Evolutionary conservation across 2,888 invertebrate species (phyloP), one percentile per base, ranked within the genome.

Genomic region (Morpho achilles): DNA sequence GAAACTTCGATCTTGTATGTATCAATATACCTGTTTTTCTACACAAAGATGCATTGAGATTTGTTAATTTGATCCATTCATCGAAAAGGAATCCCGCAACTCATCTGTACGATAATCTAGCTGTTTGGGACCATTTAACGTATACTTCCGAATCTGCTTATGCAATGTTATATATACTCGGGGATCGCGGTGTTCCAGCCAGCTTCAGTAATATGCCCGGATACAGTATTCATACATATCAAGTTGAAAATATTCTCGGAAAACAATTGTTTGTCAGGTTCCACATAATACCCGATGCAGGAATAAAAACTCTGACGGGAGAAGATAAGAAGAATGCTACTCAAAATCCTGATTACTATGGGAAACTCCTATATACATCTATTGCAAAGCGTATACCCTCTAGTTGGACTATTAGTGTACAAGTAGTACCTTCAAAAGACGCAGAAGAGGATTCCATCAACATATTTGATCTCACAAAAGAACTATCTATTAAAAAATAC

Each of bases 171-270:
- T 93, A 97, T 79, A 87, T 97, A 65, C 97, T 97, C 76, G 92
- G 95, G 7, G 97, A 98, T 80, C 92, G 97, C 65, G 98, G 98
- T n/a, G 96, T 96, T 61, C 98, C 98, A 0, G 95, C 97, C 78
- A 97, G 98, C 4, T 94, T 93, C 81, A 92, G 97, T 40, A 94
- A 95, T 80, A 97, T 98, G 98, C 96, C 98, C 71, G 98, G 98
- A 16, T 98, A 96, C 73, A 96, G 97, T 6, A 96, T 96, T 0
- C 97, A 98, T 77, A 96, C 97, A 0, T 98, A 95, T 80, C 96
- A 97, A 79, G 84, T 97, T 59, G 93, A 96, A 8, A 98, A 97
- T 80, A 91, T 87, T 10, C 82, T 93, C 5, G 93, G 94, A 0
- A 92, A 94, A 56, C 84, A 92, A 7, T 87, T 94, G 65, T 98